Evolutionary conservation across 2,797 vertebrate genomes (phyloP).

Genomic region (Poliocrania exsul): DNA sequence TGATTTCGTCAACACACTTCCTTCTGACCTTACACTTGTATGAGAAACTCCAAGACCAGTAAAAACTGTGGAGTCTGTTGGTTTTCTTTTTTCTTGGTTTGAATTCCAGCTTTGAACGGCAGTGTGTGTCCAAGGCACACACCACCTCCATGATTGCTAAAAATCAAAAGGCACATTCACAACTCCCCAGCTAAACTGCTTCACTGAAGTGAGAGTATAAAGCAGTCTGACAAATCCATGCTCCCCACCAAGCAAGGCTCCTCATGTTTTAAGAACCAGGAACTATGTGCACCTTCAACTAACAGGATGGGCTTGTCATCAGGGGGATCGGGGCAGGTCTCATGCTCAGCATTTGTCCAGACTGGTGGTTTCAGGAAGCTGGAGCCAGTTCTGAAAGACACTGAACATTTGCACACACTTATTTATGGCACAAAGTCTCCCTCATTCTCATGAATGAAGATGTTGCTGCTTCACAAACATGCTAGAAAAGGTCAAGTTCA

Average conservation of each 20-base stretch:
- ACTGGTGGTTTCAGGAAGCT: not conserved
- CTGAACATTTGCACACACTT: not conserved
- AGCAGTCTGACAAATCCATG: not conserved
- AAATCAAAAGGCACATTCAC: not conserved
- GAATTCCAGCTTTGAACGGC: not conserved
- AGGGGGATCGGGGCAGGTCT: not conserved
- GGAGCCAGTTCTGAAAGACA: not conserved
- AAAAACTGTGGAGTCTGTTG: not conserved
- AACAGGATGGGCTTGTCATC: not conserved
- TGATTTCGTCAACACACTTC: not conserved
- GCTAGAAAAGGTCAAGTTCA: not conserved
- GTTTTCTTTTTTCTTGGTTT: not conserved
- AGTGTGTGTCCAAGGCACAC: not conserved
- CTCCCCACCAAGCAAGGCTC: not conserved
- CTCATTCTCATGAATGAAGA: not conserved
- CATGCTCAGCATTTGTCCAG: not conserved
- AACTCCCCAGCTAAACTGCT: not conserved
- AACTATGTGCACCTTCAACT: not conserved
- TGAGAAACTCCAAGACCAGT: not conserved
- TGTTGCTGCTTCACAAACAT: not conserved
- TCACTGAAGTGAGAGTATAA: not conserved
- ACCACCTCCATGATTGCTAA: not conserved
- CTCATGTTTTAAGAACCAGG: not conserved
- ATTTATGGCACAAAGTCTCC: not conserved
- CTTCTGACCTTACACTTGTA: not conserved